Base-by-base conservation (phyloP, 2,113 vertebrate genomes). In the Tachuris rubrigastra region DNA sequence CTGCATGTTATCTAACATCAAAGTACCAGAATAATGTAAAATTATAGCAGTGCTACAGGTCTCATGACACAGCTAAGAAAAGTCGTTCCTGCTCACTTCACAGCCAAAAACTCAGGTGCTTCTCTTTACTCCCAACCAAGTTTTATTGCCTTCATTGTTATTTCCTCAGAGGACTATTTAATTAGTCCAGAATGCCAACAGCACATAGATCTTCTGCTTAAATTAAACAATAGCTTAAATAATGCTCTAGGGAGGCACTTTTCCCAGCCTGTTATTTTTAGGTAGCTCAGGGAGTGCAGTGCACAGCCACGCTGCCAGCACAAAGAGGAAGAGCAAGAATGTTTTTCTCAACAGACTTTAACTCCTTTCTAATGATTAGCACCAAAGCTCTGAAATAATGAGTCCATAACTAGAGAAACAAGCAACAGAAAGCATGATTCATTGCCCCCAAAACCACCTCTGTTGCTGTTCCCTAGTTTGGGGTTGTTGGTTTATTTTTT, bases 191-290 rank as follows among this genome's bases (percentile, higher is more conserved):
- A 93, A 94, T 74, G 94, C 94, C 94, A 96, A 77, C 5, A 28
- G 83, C 85, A 72, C 90, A 94, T 27, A 86, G 82, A 96, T 91
- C 85, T 94, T 67, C 67, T 50, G 79, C 89, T 91, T 77, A 96
- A 92, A 95, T 95, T 95, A 95, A 97, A 95, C 95, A 95, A 95
- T 95, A 88, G 91, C 89, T 93, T 89, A 68, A 97, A 86, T 78
- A 94, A 95, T 60, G 90, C 94, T 77, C 87, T 14, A 28, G 91
- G 94, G 94, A 97, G 73, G 86, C 77, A 49, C 78, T 94, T 94
- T 86, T 95, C 86, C 94, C 85, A 94, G 93, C 50, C 76, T 85
- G 93, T 92, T 96, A 96, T 97, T 94, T 97, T 96, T 96, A 96
- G 96, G 92, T 27, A 49, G 37, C 69, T 62, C 6, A 1, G 90